Evolutionary conservation across 2,113 vertebrate genomes (phyloP).

Genomic region (Bubo blakistoni): DNA sequence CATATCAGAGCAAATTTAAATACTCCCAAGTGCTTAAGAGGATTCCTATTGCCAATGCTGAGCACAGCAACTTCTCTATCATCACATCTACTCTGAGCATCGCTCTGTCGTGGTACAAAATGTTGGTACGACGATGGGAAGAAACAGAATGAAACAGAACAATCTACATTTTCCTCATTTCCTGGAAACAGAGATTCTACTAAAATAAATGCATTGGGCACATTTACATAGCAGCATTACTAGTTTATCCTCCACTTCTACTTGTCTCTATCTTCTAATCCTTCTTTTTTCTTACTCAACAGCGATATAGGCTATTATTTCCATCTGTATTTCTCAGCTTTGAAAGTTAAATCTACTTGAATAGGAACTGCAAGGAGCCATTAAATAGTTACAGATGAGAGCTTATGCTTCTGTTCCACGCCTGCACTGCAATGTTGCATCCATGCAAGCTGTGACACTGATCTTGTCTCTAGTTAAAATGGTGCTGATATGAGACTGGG

Average conservation of each 20-base stretch:
- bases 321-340: background rate
- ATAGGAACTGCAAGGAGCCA: background rate
- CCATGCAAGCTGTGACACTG: background rate
- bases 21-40: background rate
- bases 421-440: background rate
- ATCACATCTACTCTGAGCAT: background rate
- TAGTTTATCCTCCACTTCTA: background rate
- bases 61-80: background rate
- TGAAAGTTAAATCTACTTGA: background rate
- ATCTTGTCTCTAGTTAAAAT: background rate
- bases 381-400: background rate
- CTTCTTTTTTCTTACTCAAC: background rate
- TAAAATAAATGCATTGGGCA: background rate
- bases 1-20: background rate
- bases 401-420: background rate
- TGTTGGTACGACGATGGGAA: background rate
- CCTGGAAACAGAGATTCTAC: background rate
- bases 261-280: background rate
- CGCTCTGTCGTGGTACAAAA: background rate
- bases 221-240: background rate
- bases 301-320: background rate
- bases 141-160: background rate
- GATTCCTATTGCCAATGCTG: background rate
- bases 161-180: background rate
- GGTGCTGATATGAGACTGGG: background rate